A percentile compares a stretch with the other conserved stretches of the same genome.
These are phyloP conservation scores for Eucidaris tribuloides DNA, from an alignment of 35 echinoderm and acorn worm genomes.

Conservation along the genomic window DNA sequence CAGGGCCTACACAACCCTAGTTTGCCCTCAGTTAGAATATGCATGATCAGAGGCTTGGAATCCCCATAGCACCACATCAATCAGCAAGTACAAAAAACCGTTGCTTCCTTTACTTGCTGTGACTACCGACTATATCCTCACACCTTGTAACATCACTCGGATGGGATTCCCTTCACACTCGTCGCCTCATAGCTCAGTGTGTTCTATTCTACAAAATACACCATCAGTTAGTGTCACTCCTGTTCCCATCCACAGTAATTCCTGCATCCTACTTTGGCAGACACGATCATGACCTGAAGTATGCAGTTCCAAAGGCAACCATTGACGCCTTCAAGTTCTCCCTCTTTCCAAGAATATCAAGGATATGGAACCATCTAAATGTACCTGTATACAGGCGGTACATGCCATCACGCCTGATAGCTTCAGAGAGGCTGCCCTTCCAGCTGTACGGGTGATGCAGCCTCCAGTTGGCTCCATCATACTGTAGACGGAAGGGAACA, in stretches of 20 bases:
- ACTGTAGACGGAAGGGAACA: background rate
- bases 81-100: slow-evolving; percentile 29
- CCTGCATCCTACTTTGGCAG: background rate
- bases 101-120: background rate
- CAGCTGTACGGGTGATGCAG: background rate
- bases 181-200: background rate
- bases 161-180: background rate
- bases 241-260: background rate
- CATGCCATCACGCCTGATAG: too few species aligned
- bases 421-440: background rate
- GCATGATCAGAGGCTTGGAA: slow-evolving; percentile 21
- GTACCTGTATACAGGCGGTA: too few species aligned
- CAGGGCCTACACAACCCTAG: slow-evolving; percentile 30
- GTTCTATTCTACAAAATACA: background rate
- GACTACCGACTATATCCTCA: slow-evolving; percentile 2
- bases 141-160: slow-evolving; percentile 1
- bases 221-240: background rate
- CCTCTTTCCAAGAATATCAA: background rate
- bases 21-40: slow-evolving; percentile 28
- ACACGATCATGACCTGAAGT: background rate
- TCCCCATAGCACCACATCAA: slow-evolving; percentile 1
- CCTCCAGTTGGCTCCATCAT: background rate
- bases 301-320: background rate
- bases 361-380: slow-evolving; percentile 7
- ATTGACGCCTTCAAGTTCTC: slow-evolving; percentile 14